Base-by-base conservation (phyloP, 2,113 vertebrate genomes). In the Panurus biarmicus region DNA sequence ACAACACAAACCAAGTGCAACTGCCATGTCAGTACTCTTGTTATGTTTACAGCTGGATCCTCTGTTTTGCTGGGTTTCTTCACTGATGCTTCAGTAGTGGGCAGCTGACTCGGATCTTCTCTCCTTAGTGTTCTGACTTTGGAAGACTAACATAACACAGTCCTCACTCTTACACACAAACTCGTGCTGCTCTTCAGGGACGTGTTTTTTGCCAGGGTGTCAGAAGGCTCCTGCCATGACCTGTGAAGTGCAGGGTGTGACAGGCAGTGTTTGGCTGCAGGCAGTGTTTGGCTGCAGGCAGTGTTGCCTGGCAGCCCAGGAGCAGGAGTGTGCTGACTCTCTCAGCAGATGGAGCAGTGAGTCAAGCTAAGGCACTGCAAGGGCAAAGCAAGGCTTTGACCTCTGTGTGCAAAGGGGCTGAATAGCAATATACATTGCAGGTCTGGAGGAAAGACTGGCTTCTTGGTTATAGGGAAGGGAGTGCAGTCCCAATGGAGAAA, bases 301-400 rank as follows among this genome's bases (percentile, higher is more conserved):
- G 21, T 40, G 21, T 22, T 3, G 2, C 33, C 47, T 25, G 28
- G 33, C 80, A 84, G 56, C 42, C 14, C 33, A 10, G 64, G 60
- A 35, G 25, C 25, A 22, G 42, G 29, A 2, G 13, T 1, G 4
- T 79, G 62, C 66, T 9, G 31, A 12, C 2, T 82, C 71, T 57
- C 61, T 61, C 93, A 73, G 93, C 93, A 96, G 93, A 7, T 93
- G 96, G 95, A 95, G 92, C 81, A 61, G 11, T 82, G 87, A 87
- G 85, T 48, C 96, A 93, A 71, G 58, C 38, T 75, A 54, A 75
- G 54, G 53, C 15, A 0, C 10, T 71, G 65, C 12, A 11, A 56
- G 45, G 38, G 18, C 29, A 31, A 66, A 81, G 73, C 11, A n/a
- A 66, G 69, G 54, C 50, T 72, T 51, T 19, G 9, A 10, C 6